Base-by-base conservation (phyloP, 2,888 invertebrate genomes). In the Scaptomyza reducta region DNA sequence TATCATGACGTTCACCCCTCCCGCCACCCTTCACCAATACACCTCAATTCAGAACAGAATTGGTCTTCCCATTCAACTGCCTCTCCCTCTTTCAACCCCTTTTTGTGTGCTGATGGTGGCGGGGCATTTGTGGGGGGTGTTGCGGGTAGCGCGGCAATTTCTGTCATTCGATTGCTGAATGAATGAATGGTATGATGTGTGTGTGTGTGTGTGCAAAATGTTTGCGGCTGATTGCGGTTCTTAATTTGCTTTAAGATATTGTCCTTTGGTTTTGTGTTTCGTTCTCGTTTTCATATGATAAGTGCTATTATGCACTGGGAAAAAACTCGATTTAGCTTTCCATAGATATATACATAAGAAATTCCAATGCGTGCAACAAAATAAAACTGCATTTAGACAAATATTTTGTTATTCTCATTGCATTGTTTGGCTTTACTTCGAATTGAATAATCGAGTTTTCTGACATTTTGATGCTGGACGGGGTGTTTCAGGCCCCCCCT, bases 181-280 rank as follows among this genome's bases (percentile, higher is more conserved):
- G 45, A 31, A 1, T 65, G 42, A 47, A 44, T 14, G 45, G 33
- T 40, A 16, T 9, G 16, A 70, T 65, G 53, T 25, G 42, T 13
- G 13, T 31, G 35, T 38, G 22, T 33, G 16, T 33, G 25, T 46
- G 29, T 33, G 68, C 65, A 67, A 78, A 76, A 70, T 79, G 74
- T 82, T 81, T 81, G 83, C 71, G 83, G 80, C 76, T 80, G 80
- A 82, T 81, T 81, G 83, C 80, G 83, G 80, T 66, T 64, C 83
- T 83, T 81, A 81, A 81, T 80, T 80, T 77, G 76, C 71, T 82
- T 77, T 59, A 80, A 78, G 79, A 45, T 47, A 63, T 57, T 74
- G 63, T 59, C 38, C 46, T 45, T 55, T 56, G 40, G 31, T 44
- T 50, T 67, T 59, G 56, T 40, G 56, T 54, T 54, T n/a, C n/a